Percentiles rank a stretch among this genome's conserved stretches.
Evolutionary conservation across 2,888 invertebrate species (phyloP).

Genomic region (Graphium colonna): DNA sequence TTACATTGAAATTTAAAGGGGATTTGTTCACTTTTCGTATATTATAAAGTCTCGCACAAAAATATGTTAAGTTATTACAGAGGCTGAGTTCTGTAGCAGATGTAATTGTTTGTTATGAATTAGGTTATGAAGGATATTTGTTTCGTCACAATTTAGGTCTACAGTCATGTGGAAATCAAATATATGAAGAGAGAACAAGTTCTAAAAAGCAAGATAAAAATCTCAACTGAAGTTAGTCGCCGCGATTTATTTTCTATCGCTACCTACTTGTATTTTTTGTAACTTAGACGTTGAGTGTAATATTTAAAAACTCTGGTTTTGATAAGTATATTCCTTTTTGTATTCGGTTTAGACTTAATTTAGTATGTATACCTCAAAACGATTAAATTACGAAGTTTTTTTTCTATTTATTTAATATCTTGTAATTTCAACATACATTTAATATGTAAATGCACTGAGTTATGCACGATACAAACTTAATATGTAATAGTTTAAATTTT

Average conservation of each 20-base stretch:
- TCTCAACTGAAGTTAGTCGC: constrained; percentile 13
- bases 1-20: constrained; percentile 48
- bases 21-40: constrained; percentile 62
- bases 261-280: neutral
- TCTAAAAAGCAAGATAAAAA: constrained; percentile 12
- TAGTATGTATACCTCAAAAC: neutral
- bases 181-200: constrained; percentile 21
- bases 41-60: constrained; percentile 34
- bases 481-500: neutral
- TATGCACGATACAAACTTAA: neutral
- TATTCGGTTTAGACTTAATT: too few relatives aligned
- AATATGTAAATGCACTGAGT: too few relatives aligned
- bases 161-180: neutral
- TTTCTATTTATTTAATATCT: neutral
- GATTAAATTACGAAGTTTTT: neutral
- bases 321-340: neutral
- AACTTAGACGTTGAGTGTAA: constrained; percentile 16
- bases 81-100: constrained; percentile 1
- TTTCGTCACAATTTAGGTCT: neutral
- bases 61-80: constrained; percentile 17
- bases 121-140: neutral
- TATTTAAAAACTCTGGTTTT: neutral
- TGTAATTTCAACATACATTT: too few relatives aligned
- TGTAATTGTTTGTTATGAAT: neutral
- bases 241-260: constrained; percentile 8